A percentile compares a stretch with the other conserved stretches of the same genome.
Evolutionary conservation across 2,113 vertebrate species (phyloP).

Genomic region (Phyllostomus hastatus): DNA sequence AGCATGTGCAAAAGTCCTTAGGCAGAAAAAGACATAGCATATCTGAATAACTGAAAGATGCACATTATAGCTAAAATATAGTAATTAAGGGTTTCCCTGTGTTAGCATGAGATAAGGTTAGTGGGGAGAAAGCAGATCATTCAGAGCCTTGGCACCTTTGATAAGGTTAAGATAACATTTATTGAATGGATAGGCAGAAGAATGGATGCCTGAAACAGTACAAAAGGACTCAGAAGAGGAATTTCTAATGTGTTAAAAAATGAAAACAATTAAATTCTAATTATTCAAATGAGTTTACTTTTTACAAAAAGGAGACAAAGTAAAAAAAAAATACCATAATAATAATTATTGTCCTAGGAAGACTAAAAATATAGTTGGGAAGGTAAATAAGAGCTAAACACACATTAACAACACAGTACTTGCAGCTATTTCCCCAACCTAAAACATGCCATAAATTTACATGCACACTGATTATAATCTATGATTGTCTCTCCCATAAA

Average conservation of each 20-base stretch:
- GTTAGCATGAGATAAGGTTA: background rate
- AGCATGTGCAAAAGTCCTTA: background rate
- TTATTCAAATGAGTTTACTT: background rate
- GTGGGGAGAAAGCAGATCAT: background rate
- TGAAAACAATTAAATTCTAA: background rate
- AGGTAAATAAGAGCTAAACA: background rate
- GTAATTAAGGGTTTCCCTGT: background rate
- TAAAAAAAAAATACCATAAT: conserved; percentile 7
- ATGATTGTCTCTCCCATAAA: background rate
- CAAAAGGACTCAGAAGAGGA: background rate
- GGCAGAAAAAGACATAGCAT: background rate
- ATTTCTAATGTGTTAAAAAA: background rate
- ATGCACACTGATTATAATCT: background rate
- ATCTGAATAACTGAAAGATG: background rate
- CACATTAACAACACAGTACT: background rate
- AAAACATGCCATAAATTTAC: background rate
- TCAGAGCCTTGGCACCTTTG: background rate
- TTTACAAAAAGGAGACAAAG: background rate
- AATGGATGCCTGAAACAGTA: background rate
- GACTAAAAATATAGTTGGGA: background rate
- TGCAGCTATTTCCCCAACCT: background rate
- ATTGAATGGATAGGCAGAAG: background rate
- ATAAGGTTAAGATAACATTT: background rate
- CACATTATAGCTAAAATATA: background rate
- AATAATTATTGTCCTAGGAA: background rate